Conservation (phyloP, 2,797 vertebrate species). For the Chloroceryle amazona region DNA sequence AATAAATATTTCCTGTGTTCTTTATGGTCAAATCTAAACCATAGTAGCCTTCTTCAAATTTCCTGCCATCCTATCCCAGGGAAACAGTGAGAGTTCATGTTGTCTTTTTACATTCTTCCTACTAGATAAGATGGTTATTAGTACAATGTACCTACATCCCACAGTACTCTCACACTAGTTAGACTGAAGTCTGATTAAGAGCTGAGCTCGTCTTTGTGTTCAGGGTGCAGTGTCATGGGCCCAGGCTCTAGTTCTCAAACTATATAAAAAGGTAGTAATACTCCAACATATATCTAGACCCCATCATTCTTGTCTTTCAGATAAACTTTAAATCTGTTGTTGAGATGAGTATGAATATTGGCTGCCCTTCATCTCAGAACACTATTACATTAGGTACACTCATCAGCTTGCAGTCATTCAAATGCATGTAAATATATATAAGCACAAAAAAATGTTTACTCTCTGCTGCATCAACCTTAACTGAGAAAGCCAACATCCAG, state of each 20-base stretch:
- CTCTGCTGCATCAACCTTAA: background rate
- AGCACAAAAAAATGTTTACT: background rate
- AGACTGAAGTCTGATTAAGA: background rate
- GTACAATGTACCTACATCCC: background rate
- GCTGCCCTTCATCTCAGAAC: background rate
- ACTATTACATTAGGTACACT: background rate
- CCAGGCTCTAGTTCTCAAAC: background rate
- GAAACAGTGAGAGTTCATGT: background rate
- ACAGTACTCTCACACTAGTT: background rate
- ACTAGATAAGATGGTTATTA: background rate
- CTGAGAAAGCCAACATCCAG: background rate
- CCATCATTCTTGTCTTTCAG: background rate
- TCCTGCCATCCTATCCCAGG: background rate
- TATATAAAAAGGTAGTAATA: background rate
- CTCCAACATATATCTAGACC: background rate
- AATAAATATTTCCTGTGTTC: slow-evolving; percentile 81
- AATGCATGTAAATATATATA: background rate
- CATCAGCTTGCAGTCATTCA: background rate
- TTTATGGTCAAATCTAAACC: slow-evolving; percentile 56
- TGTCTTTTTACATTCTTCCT: background rate
- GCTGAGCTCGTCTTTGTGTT: background rate
- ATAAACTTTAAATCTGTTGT: background rate
- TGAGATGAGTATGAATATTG: background rate
- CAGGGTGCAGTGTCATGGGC: background rate
- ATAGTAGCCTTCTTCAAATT: background rate